phyloP scores from a whole-genome alignment of 2,797 vertebrate species.

The Crocidura indochinensis region DNA sequence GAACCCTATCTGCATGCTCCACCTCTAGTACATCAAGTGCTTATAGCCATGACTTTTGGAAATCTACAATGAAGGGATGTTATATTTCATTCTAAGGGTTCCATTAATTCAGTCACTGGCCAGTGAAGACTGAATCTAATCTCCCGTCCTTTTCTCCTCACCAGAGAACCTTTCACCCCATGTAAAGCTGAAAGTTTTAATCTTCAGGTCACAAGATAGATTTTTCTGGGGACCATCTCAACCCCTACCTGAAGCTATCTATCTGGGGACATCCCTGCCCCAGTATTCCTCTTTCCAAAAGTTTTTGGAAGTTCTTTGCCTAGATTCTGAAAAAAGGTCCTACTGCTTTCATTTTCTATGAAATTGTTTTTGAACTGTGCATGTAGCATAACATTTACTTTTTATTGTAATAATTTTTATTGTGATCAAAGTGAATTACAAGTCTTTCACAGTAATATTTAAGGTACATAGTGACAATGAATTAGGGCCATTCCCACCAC shows the following conservation, averaged over 20 bases:
- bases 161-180: background rate
- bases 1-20: no score
- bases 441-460: no score
- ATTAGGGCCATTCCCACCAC: no score
- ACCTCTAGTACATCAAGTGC: no score
- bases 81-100: background rate
- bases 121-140: background rate
- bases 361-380: background rate
- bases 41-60: no score
- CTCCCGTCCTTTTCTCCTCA: background rate
- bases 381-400: background rate
- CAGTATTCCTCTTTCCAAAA: background rate
- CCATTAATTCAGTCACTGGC: background rate
- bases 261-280: background rate
- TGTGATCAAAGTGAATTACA: no score
- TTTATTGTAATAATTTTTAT: no score
- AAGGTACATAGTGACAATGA: no score
- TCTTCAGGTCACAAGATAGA: background rate
- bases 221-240: background rate
- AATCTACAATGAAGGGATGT: no score
- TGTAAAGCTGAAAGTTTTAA: background rate
- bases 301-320: background rate
- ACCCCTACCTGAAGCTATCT: background rate
- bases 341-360: background rate
- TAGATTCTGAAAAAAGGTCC: background rate